Base-by-base conservation (phyloP, 1,140 invertebrate genomes). In the Plectus sambesii region DNA sequence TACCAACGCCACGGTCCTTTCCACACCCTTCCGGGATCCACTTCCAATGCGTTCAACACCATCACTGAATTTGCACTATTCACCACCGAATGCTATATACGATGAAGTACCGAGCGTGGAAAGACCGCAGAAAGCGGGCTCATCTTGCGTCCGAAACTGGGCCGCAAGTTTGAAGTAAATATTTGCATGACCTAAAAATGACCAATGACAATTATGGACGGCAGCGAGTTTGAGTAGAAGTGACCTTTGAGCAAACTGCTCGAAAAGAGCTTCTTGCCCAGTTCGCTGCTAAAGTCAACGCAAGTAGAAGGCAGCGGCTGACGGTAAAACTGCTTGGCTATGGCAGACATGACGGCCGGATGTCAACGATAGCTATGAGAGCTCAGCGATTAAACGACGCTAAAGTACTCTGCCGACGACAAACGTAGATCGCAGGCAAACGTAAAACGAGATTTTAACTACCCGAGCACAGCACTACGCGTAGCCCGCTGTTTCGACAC, bases 1-100 rank as follows among this genome's bases (percentile, higher is more conserved):
- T 71, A 72, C 61, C 66, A 72, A 24, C 69, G 53, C 70, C 70
- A 72, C 3, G 62, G 63, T 4, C 65, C 64, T 53, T 71, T 72
- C 70, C 70, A 72, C 0, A 72, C 60, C 33, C 53, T 45, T 5
- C 62, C 68, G 0, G 71, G 71, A 47, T 72, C 71, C 12, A 72
- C 62, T 42, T 66, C 69, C 22, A 72, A 50, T 6, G 68, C 62
- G 49, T 72, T 72, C 6, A 72, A 51, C 5, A 66, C 62, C 55
- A 58, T 58, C 12, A 58, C 54, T 58, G 35, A 45, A 53, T n/a
- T n/a, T n/a, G n/a, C n/a, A 33, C 9, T 15, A 42, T 3, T 4
- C 20, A 22, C 47, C 8, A 49, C 15, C n/a, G 51, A 49, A 23
- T 43, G 12, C 4, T 15, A 6, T 47, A 49, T 17, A 23, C 12